Evolutionary conservation across 2,113 vertebrate genomes (phyloP).

Genomic region (Haemorhous mexicanus): DNA sequence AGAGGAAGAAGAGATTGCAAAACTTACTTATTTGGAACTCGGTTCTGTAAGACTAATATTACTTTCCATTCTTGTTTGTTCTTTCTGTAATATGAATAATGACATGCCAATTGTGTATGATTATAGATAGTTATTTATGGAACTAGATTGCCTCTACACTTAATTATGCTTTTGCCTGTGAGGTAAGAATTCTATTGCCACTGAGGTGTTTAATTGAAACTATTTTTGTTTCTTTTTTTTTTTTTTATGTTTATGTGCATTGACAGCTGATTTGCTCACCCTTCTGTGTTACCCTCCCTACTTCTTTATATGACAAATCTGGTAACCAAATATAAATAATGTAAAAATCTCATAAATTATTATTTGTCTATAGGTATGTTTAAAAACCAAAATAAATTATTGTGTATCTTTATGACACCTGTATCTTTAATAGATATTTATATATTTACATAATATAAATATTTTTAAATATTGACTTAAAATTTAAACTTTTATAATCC

Average conservation of each 20-base stretch:
- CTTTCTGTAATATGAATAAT: slow-evolving; percentile 60
- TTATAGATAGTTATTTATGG: slow-evolving; percentile 58
- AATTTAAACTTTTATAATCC: not conserved
- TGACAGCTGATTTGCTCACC: not conserved
- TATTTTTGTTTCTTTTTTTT: slow-evolving; percentile 15
- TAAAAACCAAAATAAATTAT: not conserved
- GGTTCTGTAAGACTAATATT: slow-evolving; percentile 38
- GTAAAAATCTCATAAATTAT: not conserved
- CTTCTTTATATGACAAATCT: not conserved
- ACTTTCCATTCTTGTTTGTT: slow-evolving; percentile 50
- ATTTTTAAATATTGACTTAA: not conserved
- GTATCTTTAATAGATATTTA: not conserved
- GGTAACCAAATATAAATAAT: not conserved
- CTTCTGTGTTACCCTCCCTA: not conserved
- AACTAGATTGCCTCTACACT: slow-evolving; percentile 34
- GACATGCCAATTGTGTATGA: slow-evolving; percentile 46
- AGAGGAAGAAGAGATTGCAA: not conserved
- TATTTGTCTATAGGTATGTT: accelerated
- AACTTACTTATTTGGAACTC: slow-evolving; percentile 36
- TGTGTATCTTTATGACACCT: not conserved
- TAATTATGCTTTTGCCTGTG: slow-evolving; percentile 50
- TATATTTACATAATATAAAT: not conserved
- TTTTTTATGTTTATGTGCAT: not conserved
- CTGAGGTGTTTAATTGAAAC: slow-evolving; percentile 22
- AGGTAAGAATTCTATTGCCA: slow-evolving; percentile 43